A percentile compares a stretch with the other conserved stretches of the same genome.
phyloP scores from a whole-genome alignment of 2,888 invertebrate genomes.

The Drosophila dives region DNA sequence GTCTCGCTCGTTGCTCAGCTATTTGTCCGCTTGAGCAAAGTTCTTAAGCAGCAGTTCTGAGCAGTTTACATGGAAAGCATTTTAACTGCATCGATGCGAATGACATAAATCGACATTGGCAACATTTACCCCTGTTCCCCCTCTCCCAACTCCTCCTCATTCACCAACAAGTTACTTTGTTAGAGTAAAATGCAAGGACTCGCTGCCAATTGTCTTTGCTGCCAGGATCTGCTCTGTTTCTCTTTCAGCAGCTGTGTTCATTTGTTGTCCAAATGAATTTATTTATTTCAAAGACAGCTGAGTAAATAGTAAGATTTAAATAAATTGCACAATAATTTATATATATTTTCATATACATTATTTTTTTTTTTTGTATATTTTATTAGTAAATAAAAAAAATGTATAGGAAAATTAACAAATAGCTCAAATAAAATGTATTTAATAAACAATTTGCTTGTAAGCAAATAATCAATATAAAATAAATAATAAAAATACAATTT shows the following conservation, averaged over 20 bases:
- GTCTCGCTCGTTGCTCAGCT: conserved; percentile 46
- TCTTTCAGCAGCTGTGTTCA: conserved; percentile 32
- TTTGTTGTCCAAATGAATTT: conserved; percentile 22
- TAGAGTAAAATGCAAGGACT: conserved; percentile 30
- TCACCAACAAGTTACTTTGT: not conserved
- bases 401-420: too few species aligned
- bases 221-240: not conserved
- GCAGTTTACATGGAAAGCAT: conserved; percentile 73
- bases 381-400: not conserved
- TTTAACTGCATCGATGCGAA: conserved; percentile 68
- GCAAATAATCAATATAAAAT: not conserved
- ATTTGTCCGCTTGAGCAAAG: conserved; percentile 66
- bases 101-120: conserved; percentile 59
- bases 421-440: not conserved
- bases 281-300: conserved; percentile 6
- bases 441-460: not conserved
- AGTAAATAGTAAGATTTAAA: not conserved
- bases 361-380: too few species aligned
- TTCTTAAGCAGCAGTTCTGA: conserved; percentile 42
- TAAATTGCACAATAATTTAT: not conserved
- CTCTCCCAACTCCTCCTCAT: not conserved
- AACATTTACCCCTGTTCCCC: conserved; percentile 14
- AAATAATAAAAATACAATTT: not conserved
- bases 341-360: not conserved
- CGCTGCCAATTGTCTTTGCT: conserved; percentile 42